A percentile compares a stretch with the other conserved stretches of the same genome.
Evolutionary conservation across 2,797 vertebrate species (phyloP).

Genomic region (Craterocephalus amniculus): DNA sequence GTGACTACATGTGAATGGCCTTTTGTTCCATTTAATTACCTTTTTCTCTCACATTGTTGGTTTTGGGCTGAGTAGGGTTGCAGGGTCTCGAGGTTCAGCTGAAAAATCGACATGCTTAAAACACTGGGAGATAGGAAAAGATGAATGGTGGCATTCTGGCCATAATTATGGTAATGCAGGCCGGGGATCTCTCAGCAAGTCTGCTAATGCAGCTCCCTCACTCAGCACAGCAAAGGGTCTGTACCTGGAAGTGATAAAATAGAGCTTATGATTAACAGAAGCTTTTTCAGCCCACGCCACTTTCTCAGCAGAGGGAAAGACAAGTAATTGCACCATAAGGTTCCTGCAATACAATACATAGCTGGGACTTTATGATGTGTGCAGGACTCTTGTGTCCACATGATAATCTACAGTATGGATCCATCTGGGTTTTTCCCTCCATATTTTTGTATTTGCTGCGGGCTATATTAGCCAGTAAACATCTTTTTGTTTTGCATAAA

Average conservation of each 20-base stretch:
- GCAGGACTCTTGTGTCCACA: slow-evolving; percentile 63
- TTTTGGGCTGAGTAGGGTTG: slow-evolving; percentile 38
- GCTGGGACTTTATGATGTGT: slow-evolving; percentile 68
- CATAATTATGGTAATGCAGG: slow-evolving; percentile 73
- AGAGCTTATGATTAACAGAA: slow-evolving; percentile 77
- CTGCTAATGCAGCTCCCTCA: slow-evolving; percentile 68
- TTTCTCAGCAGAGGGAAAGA: slow-evolving; percentile 72
- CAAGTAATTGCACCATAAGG: slow-evolving; percentile 76
- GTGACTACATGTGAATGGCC: slow-evolving; percentile 42
- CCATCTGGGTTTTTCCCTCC: slow-evolving; percentile 10
- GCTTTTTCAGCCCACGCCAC: slow-evolving; percentile 74
- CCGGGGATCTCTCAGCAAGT: slow-evolving; percentile 58
- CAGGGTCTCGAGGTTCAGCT: slow-evolving; percentile 37
- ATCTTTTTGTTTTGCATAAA: neutral
- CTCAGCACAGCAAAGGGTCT: slow-evolving; percentile 46
- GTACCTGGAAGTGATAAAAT: slow-evolving; percentile 76
- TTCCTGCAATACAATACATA: slow-evolving; percentile 73
- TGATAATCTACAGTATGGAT: slow-evolving; percentile 60
- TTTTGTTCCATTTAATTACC: slow-evolving; percentile 73
- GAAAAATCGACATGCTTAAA: slow-evolving; percentile 52
- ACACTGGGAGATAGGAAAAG: slow-evolving; percentile 46
- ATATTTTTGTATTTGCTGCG: slow-evolving; percentile 27
- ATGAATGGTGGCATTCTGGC: slow-evolving; percentile 67
- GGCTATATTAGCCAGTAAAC: slow-evolving; percentile 23
- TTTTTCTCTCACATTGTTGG: slow-evolving; percentile 42